Conservation (phyloP, 2,888 invertebrate genomes). For the Epistrophe eligans region DNA sequence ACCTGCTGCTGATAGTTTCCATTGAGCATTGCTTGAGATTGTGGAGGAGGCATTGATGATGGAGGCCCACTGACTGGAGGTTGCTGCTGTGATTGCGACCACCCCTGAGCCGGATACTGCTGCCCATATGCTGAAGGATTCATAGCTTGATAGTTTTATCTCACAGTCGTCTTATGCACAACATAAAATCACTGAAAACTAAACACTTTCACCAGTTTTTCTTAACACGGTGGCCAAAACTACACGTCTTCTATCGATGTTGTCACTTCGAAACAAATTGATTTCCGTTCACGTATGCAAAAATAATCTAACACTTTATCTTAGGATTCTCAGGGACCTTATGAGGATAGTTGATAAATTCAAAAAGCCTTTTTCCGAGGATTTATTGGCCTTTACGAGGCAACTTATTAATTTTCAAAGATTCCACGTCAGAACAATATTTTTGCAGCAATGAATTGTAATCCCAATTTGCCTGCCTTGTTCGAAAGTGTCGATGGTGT, state of each 20-base stretch:
- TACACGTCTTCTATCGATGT: constrained; percentile 65
- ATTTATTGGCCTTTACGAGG: constrained; percentile 40
- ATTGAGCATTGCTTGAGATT: constrained; percentile 80
- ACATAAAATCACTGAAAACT: constrained; percentile 67
- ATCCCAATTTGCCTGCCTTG: constrained; percentile 70
- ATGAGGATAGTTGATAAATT: background rate
- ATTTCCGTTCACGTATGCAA: constrained; percentile 43
- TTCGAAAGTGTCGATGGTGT: constrained; percentile 73
- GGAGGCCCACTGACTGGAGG: constrained; percentile 73
- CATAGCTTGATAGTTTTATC: constrained; percentile 73
- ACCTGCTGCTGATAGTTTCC: constrained; percentile 83
- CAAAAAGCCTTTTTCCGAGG: background rate
- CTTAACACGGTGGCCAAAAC: constrained; percentile 55
- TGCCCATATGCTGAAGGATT: constrained; percentile 82
- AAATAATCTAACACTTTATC: constrained; percentile 5
- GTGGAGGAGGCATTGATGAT: constrained; percentile 77
- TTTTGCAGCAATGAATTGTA: constrained; percentile 59
- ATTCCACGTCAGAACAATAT: constrained; percentile 75
- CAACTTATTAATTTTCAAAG: constrained; percentile 41
- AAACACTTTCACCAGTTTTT: constrained; percentile 65
- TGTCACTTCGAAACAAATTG: constrained; percentile 55
- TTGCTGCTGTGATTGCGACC: constrained; percentile 80
- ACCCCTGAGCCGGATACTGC: constrained; percentile 77
- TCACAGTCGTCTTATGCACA: constrained; percentile 32
- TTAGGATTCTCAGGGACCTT: background rate